These are phyloP conservation scores for Hassar affinis DNA, from an alignment of 2,113 vertebrate species.

Conservation along the genomic window DNA sequence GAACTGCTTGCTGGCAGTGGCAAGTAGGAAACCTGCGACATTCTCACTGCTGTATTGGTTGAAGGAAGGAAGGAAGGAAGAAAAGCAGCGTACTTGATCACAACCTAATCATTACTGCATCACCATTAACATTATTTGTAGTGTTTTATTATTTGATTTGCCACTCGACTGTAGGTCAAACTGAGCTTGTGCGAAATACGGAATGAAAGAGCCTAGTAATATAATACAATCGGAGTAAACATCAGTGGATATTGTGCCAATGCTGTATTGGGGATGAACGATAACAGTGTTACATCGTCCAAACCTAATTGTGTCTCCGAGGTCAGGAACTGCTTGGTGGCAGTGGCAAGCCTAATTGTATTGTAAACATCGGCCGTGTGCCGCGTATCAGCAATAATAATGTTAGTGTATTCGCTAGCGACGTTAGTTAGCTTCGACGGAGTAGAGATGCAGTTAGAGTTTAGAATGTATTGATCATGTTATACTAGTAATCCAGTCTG, in stretches of 20 bases:
- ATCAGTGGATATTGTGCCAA: neutral
- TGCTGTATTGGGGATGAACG: neutral
- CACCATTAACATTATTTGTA: neutral
- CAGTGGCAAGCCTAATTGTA: no score
- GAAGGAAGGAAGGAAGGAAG: no score
- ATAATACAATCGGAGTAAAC: neutral
- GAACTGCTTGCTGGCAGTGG: neutral
- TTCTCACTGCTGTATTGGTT: no score
- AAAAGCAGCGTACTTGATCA: neutral
- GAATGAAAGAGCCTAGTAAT: neutral
- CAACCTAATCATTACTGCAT: neutral
- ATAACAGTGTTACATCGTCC: neutral
- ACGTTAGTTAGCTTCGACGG: neutral
- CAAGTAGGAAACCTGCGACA: neutral
- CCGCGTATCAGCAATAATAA: neutral
- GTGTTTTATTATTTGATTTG: neutral
- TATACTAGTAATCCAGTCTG: no score
- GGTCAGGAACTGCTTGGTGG: no score
- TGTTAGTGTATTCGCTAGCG: neutral
- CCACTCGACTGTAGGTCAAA: no score
- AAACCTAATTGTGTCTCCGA: neutral
- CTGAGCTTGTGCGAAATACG: neutral
- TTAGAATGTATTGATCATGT: no score
- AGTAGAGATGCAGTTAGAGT: neutral
- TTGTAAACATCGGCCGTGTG: neutral